Evolutionary conservation across 2,888 invertebrate species (phyloP).

Genomic region (Xestia ashworthii): DNA sequence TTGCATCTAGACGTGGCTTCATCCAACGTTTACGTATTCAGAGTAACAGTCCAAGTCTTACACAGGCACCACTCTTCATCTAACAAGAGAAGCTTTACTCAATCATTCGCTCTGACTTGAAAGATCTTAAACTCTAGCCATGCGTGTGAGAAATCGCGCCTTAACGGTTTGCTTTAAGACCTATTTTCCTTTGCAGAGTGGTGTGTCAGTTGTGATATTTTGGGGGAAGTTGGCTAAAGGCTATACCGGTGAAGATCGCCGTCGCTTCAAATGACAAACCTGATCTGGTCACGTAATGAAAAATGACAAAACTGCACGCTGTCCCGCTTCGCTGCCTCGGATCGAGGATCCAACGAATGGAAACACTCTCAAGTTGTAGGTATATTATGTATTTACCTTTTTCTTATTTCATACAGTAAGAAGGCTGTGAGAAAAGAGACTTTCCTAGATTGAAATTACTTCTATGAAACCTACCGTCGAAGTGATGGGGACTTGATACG

Average conservation of each 20-base stretch:
- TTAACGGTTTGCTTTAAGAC: slow-evolving; percentile 31
- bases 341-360: slow-evolving; percentile 74
- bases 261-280: slow-evolving; percentile 86
- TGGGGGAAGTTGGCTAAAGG: slow-evolving; percentile 71
- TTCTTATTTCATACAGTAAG: slow-evolving; percentile 18
- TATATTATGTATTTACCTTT: slow-evolving; percentile 44
- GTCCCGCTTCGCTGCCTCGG: slow-evolving; percentile 68
- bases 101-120: slow-evolving; percentile 53
- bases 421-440: not conserved
- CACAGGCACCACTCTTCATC: slow-evolving; percentile 82
- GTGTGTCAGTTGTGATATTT: slow-evolving; percentile 28
- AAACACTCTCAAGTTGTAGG: slow-evolving; percentile 39
- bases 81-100: slow-evolving; percentile 82
- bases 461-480: not conserved
- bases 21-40: slow-evolving; percentile 84
- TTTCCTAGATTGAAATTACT: not conserved
- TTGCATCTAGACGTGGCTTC: slow-evolving; percentile 77
- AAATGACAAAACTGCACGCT: slow-evolving; percentile 90
- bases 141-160: slow-evolving; percentile 32
- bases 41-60: slow-evolving; percentile 82
- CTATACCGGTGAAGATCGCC: slow-evolving; percentile 78
- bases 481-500: not conserved
- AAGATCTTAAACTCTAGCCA: slow-evolving; percentile 54
- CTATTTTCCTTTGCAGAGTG: slow-evolving; percentile 40
- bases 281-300: slow-evolving; percentile 93